Base-by-base conservation (phyloP, 1,140 invertebrate species). In the Hyphantria cunea region DNA sequence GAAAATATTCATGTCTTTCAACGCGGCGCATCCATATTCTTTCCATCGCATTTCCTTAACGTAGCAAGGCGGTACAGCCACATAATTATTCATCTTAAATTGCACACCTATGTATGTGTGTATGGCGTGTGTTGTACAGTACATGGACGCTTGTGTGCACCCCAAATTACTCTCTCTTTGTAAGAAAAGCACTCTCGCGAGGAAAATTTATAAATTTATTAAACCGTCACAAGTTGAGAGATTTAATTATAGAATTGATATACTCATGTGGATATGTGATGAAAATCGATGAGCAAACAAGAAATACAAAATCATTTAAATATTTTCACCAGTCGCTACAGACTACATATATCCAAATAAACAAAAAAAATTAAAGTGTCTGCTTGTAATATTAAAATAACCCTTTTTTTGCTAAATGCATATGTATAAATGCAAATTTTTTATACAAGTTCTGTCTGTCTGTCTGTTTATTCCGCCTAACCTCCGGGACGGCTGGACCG, bases 41-140 rank as follows among this genome's bases (percentile, higher is more conserved):
- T 49, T 76, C 4, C 53, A 25, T 56, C 49, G 34, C 54, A 34
- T 76, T 70, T 72, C 72, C 72, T 74, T 63, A 71, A 64, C 80
- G 75, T 69, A 68, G 72, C 76, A 76, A 83, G 80, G 82, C 83
- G 77, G 76, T 73, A 78, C 74, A 82, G 84, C 87, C 83, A 88
- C 84, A 88, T 90, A 90, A 88, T 90, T 90, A 90, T 90, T 90
- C 87, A 90, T 90, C 85, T 90, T 87, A 90, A 90, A 90, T 88
- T 87, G 87, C 84, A 80, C 79, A 81, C 63, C 71, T 72, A 58
- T 74, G 72, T 76, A 69, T 78, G 49, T 53, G 64, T 62, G 52
- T 61, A 45, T 8, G 45, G 47, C 37, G 8, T n/a, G 37, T 56
- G 49, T 62, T 61, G 53, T 63, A 69, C 53, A 59, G n/a, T 13